Base-by-base conservation (phyloP, 2,888 invertebrate genomes). In the Cephonodes hylas region DNA sequence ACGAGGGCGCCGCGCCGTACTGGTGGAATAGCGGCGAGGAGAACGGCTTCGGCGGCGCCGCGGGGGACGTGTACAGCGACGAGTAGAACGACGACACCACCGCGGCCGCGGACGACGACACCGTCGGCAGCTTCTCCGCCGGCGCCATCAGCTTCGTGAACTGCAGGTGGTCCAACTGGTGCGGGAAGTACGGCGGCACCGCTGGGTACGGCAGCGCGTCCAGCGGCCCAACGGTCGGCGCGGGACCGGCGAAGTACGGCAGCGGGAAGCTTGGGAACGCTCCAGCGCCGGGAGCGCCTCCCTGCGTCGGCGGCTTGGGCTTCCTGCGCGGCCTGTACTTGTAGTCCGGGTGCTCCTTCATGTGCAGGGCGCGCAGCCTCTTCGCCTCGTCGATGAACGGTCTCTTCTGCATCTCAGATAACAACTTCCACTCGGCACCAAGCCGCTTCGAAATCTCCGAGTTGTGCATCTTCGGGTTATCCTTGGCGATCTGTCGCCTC, bases 341-440 rank as follows among this genome's bases (percentile, higher is more conserved):
- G 91, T 97, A 97, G 81, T 97, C 97, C 0, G 97, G 97, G 80
- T 97, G 97, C 80, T 97, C 96, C 88, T 96, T 96, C 96, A 97
- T 98, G 93, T 98, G 97, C 77, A 96, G 88, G 0, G 96, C 96
- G 6, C 98, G 93, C 65, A 99, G 89, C 44, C 98, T 93, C 84
- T 99, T 98, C 0, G 99, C 98, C 86, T 98, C 98, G 82, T 99
- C 98, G 73, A 99, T 98, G 88, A 98, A 99, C 1, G 98, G 98
- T 64, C 97, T 93, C 83, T 98, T 99, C 74, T 98, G 97, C 67
- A 94, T 91, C 80, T 98, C 98, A 0, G 96, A 94, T 3, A 99
- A 86, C 67, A 97, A 83, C 84, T 98, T 99, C 98, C 99, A 99
- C 83, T 98, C 98, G 6, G 97, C 97, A 0, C 98, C 98, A 48